Evolutionary conservation across 2,888 invertebrate species (phyloP), one percentile per base, ranked within the genome.

Genomic region (Ceramica pisi): DNA sequence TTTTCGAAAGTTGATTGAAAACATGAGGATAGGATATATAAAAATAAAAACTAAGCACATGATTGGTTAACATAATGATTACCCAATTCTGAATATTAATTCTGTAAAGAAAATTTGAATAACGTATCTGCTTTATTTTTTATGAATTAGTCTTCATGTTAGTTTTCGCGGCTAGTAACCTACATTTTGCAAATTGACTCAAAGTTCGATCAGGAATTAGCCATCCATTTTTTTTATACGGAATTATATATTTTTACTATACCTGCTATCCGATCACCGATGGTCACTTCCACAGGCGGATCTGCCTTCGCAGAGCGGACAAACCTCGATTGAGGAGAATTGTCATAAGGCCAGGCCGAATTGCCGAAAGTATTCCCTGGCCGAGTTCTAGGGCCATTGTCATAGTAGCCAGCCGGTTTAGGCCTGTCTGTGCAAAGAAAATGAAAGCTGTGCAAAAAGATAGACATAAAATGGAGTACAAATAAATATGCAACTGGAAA

Each of bases 261-360:
- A 83, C 83, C 83, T 71, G 86, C 73, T 26, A 83, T 83, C 44
- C 83, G 85, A 68, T 78, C 53, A 16, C 67, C 83, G 44, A 83
- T 60, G 21, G 75, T 67, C 0, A 83, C 57, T 14, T 35, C 48
- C 14, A 41, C 72, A 38, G 77, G 44, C 4, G 70, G 44, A n/a
- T 46, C 46, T 16, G 0, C 62, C 12, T 68, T 35, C n/a, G 50
- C 61, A 5, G 75, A 70, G 0, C 83, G 81, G 2, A 21, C n/a
- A 12, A 63, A 62, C 23, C 86, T 80, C 12, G 50, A 44, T 26
- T 59, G 46, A 41, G 44, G 75, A 41, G 44, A 69, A n/a, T n/a
- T n/a, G 21, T 71, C 53, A 59, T 81, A 67, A 9, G 64, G 66
- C 85, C 82, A 73, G 19, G 57, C 67, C 8, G 75, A 50, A 51